A percentile compares a stretch with the other conserved stretches of the same genome.
These are phyloP conservation scores for Monopis laevigella DNA, from an alignment of 2,888 invertebrate genomes.

Conservation along the genomic window DNA sequence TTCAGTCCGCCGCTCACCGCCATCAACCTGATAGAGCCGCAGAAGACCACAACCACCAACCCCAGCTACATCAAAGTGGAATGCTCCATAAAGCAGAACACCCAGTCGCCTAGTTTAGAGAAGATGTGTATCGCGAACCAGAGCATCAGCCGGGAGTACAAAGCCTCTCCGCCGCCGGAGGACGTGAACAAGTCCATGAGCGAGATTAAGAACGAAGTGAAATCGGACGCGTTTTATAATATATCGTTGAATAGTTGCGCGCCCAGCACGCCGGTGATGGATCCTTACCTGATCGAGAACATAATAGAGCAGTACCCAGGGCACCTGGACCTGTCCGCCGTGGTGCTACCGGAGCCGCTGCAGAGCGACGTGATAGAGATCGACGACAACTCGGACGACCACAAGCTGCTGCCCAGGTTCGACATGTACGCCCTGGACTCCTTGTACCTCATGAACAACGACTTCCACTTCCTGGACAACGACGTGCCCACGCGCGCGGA, in stretches of 20 bases:
- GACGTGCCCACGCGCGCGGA: conserved; percentile 34
- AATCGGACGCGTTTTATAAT: conserved; percentile 50
- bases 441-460: conserved; percentile 52
- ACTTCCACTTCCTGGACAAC: conserved; percentile 53
- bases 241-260: conserved; percentile 36
- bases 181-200: conserved; percentile 55
- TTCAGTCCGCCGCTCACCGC: conserved; percentile 51
- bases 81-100: conserved; percentile 55
- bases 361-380: conserved; percentile 58
- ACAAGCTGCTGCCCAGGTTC: conserved; percentile 45
- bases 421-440: conserved; percentile 55
- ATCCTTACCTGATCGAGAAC: conserved; percentile 53
- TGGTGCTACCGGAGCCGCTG: conserved; percentile 37
- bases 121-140: conserved; percentile 50
- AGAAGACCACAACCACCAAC: conserved; percentile 46
- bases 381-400: conserved; percentile 58
- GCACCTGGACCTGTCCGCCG: conserved; percentile 43
- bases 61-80: conserved; percentile 60
- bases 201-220: conserved; percentile 56
- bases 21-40: conserved; percentile 44
- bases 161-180: conserved; percentile 52
- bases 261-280: conserved; percentile 42
- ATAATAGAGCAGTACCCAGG: conserved; percentile 48
- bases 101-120: conserved; percentile 53
- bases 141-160: conserved; percentile 44